These are phyloP conservation scores for Danio rerio DNA, from an alignment of 2,113 vertebrate genomes.

Conservation along the genomic window GRCz12tu NC_133185.1:1013001-1013500, in stretches of 20 bases:
- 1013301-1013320: neutral
- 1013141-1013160: neutral
- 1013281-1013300: neutral
- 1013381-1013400: slow-evolving; percentile 23
- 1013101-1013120: neutral
- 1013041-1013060: no score
- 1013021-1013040: no score
- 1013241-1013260: neutral
- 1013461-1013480: slow-evolving; percentile 41
- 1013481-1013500: slow-evolving; percentile 40
- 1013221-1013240: neutral
- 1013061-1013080: no score
- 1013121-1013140: neutral
- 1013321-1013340: slow-evolving; percentile 24
- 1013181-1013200: neutral
- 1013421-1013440: slow-evolving; percentile 7
- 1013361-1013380: slow-evolving; percentile 5
- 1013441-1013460: neutral
- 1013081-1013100: neutral
- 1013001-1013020: no score
- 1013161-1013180: neutral
- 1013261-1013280: slow-evolving; percentile 2
- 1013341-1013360: slow-evolving; percentile 23
- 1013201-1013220: neutral
- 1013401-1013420: neutral